Evolutionary conservation across 2,888 invertebrate species (phyloP).

Genomic region (Timandra comae): DNA sequence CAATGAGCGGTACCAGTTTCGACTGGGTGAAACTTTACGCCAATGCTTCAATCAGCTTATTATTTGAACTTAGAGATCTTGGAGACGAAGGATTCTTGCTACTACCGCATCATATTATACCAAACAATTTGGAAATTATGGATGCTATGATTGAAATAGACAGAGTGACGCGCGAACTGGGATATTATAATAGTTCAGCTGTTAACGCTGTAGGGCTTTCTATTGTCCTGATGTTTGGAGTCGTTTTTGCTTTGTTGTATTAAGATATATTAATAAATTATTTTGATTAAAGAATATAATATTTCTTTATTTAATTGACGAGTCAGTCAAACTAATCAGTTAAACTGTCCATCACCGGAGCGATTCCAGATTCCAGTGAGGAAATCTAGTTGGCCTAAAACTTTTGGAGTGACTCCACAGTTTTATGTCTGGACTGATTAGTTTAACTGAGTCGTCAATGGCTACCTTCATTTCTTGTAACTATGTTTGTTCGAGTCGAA

Average conservation of each 20-base stretch:
- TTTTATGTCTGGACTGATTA: too few relatives aligned
- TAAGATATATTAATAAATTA: conserved; percentile 7
- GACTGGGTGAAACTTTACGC: conserved; percentile 77
- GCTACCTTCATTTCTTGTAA: neutral
- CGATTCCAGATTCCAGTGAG: too few relatives aligned
- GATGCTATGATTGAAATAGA: conserved; percentile 70
- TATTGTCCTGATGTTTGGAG: conserved; percentile 20
- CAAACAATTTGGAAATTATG: conserved; percentile 78
- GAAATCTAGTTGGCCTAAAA: too few relatives aligned
- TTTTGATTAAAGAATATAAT: neutral
- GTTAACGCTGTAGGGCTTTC: conserved; percentile 21
- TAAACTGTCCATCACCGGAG: too few relatives aligned
- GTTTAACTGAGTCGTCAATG: too few relatives aligned
- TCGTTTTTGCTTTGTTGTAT: too few relatives aligned
- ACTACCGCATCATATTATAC: conserved; percentile 69
- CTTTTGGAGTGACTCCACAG: too few relatives aligned
- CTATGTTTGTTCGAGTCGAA: neutral
- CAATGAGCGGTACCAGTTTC: conserved; percentile 69
- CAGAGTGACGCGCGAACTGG: conserved; percentile 42
- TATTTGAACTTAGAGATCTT: conserved; percentile 78
- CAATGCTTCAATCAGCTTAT: conserved; percentile 71
- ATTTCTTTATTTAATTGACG: neutral
- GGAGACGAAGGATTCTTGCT: conserved; percentile 77
- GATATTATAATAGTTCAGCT: conserved; percentile 33
- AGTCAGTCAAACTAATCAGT: too few relatives aligned